Base-by-base conservation (phyloP, 2,113 vertebrate species). In the Cochlearius cochlearius region DNA sequence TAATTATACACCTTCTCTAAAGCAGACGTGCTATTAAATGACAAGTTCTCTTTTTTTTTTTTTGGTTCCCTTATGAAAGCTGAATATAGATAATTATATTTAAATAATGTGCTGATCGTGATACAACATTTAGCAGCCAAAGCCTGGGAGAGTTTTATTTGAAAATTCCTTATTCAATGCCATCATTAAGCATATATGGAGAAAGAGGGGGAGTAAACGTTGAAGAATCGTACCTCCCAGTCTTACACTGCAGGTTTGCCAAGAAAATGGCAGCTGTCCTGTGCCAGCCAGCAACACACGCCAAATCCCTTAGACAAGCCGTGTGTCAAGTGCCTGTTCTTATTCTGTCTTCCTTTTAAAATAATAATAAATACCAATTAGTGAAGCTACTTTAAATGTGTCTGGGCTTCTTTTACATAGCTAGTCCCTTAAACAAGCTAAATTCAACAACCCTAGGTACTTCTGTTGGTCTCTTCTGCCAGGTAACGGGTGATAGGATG, bases 81-180 rank as follows among this genome's bases (percentile, higher is more conserved):
- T 94, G 90, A 96, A 86, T 94, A 91, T 96, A 91, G 90, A 67
- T 97, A 93, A 97, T 96, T 95, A 56, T 59, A 84, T 96, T 93
- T 91, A 93, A 93, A 86, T 96, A 93, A 81, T 60, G 67, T 84
- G 72, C 82, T 93, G 91, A 89, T 95, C 83, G 30, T 95, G 96
- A 95, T 93, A 68, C 90, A 95, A 83, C 23, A 32, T 75, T 91
- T 92, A 95, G 82, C 88, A 84, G 76, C 86, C 88, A 96, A 86
- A 94, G 83, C 79, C 76, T 94, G 43, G 14, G 52, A 96, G 50
- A 92, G 30, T 67, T 92, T 86, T 53, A 62, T 88, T 53, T 90
- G 64, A 94, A 93, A 95, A 96, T 86, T 30, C 38, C 18, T 38
- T 86, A 53, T 71, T 90, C 59, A 49, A 15, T 23, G 50, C 52